Percentiles rank a stretch among this genome's conserved stretches.
These are phyloP conservation scores for Sebastes trivittatus DNA, from an alignment of 2,797 vertebrate species.

Conservation along the genomic window DNA sequence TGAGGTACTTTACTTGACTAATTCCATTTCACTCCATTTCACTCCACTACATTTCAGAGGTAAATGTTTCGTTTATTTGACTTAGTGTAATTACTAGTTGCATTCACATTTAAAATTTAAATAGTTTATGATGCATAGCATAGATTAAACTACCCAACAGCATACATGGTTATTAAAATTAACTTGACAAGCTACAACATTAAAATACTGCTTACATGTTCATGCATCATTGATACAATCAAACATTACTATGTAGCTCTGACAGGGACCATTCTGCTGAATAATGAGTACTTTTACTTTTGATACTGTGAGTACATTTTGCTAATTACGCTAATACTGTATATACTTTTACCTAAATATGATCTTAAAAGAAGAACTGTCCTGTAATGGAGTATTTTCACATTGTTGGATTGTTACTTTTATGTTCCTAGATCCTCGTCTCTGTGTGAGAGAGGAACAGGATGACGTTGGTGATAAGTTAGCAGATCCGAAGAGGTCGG, in stretches of 20 bases:
- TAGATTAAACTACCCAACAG: not conserved
- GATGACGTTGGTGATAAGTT: not conserved
- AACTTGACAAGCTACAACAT: not conserved
- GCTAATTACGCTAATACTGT: not conserved
- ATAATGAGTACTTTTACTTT: not conserved
- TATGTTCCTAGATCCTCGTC: slow-evolving; percentile 32
- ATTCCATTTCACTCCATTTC: not conserved
- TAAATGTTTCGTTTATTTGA: not conserved
- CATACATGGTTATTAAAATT: not conserved
- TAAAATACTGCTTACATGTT: not conserved
- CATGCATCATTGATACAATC: not conserved
- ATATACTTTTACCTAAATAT: not conserved
- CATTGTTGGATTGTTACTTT: not conserved
- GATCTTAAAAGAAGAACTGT: not conserved
- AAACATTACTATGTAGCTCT: not conserved
- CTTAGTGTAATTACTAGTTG: not conserved
- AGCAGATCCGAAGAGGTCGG: not conserved
- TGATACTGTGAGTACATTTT: not conserved
- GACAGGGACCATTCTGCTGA: not conserved
- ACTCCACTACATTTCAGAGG: not conserved
- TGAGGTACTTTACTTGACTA: not conserved
- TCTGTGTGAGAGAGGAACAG: slow-evolving; percentile 18
- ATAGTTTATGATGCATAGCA: not conserved
- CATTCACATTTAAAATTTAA: not conserved
- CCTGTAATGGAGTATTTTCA: not conserved